Evolutionary conservation across 1,140 invertebrate species (phyloP), one percentile per base, ranked within the genome.

Genomic region (Zaprionus davidi): DNA sequence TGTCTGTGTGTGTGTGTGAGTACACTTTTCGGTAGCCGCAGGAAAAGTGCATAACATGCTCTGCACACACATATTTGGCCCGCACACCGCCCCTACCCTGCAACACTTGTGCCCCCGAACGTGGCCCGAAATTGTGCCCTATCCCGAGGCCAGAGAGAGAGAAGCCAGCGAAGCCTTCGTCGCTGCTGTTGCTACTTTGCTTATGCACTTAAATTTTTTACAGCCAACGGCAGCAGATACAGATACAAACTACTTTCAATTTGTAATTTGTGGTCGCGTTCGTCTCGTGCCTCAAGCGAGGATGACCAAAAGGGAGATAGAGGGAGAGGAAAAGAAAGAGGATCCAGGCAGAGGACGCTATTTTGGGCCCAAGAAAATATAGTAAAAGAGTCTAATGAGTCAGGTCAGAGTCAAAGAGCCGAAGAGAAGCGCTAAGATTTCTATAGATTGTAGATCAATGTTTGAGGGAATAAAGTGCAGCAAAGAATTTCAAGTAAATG

Each of bases 171-270:
- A 13, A 26, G 24, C 26, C 44, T 17, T 26, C 11, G 17, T 58
- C 31, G 49, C 41, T 28, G 55, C 76, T 58, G 82, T 59, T 83
- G 81, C 83, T 87, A 88, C 83, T 87, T 87, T 88, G 83, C 83
- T 87, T 87, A 87, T 87, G 84, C 84, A 87, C 78, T 88, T 87
- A 78, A 73, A 87, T 83, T 82, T 88, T 87, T 83, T 82, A 81
- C 71, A 79, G 81, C 84, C 81, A 57, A 59, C 67, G 49, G 76
- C 70, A 58, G 64, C 65, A 53, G 44, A 46, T 46, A 46, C 78
- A 82, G 81, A 90, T 85, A 90, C 85, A 90, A 90, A 90, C 86
- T 90, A 90, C 85, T 90, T 90, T 90, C 86, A 90, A 90, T 90
- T 90, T 90, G 85, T 90, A 90, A 90, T 90, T 90, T 90, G 85